Percentiles rank a stretch among this genome's conserved stretches.
Conservation (phyloP, 2,888 invertebrate species). For the Pyrrhosoma nymphula region DNA sequence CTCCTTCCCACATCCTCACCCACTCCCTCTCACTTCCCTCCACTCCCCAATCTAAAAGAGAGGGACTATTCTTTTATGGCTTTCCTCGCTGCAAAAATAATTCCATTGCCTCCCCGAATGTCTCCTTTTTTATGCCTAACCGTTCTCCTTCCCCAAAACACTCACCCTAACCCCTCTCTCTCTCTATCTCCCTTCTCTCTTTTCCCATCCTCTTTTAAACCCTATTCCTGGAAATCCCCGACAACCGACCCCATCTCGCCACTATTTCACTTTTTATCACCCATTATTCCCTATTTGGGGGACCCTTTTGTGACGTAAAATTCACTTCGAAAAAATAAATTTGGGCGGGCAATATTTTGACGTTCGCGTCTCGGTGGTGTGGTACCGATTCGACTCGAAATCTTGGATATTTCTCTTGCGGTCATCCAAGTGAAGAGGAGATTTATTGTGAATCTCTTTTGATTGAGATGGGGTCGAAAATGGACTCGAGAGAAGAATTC, state of each 20-base stretch:
- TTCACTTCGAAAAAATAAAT: conserved; percentile 43
- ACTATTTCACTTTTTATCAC: conserved; percentile 53
- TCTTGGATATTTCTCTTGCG: neutral
- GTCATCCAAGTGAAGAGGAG: neutral
- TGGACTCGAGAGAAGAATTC: neutral
- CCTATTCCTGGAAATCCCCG: too few relatives aligned
- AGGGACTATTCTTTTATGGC: conserved; percentile 52
- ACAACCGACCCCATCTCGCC: neutral
- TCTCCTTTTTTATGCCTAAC: conserved; percentile 45
- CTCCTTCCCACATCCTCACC: neutral
- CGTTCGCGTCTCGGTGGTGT: neutral
- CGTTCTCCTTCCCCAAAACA: neutral
- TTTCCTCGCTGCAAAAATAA: conserved; percentile 56
- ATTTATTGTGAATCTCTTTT: neutral
- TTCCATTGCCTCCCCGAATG: conserved; percentile 34
- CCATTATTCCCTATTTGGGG: conserved; percentile 44
- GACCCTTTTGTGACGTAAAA: conserved; percentile 48
- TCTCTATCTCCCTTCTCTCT: neutral
- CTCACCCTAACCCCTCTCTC: neutral
- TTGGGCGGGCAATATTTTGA: conserved; percentile 42
- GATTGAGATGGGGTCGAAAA: neutral
- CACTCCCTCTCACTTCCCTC: neutral
- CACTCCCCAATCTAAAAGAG: neutral
- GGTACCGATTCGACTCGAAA: neutral
- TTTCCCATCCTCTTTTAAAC: neutral